phyloP scores from a whole-genome alignment of 2,797 vertebrate genomes.

The Picus viridis region DNA sequence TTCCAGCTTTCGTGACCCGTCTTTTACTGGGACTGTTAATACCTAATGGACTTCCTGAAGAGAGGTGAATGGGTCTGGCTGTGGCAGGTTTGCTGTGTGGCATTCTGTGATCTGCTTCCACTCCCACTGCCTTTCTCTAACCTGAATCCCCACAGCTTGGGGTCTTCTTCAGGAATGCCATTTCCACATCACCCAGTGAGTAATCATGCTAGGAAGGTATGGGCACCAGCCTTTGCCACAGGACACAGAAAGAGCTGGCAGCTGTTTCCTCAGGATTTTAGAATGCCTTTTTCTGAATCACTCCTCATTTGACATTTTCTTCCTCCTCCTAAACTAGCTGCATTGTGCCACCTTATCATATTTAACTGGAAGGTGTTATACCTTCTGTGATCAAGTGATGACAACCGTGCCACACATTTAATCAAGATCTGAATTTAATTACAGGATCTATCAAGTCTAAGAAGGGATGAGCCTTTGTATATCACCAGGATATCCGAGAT shows the following conservation, averaged over 20 bases:
- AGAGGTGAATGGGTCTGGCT: neutral
- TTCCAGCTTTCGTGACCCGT: neutral
- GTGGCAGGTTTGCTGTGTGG: neutral
- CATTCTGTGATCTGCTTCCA: neutral
- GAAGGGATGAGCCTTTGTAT: conserved; percentile 48
- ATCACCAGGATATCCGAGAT: conserved; percentile 39
- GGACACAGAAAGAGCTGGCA: neutral
- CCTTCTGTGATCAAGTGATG: conserved; percentile 60
- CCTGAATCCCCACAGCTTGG: neutral
- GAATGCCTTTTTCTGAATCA: conserved; percentile 25
- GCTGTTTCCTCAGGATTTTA: neutral
- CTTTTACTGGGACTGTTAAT: neutral
- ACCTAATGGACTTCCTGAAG: neutral
- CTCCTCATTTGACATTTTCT: conserved; percentile 49
- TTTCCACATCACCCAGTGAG: neutral
- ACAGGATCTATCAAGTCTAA: conserved; percentile 52
- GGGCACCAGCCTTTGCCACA: neutral
- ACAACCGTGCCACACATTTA: conserved; percentile 41
- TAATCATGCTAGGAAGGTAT: neutral
- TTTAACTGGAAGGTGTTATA: conserved; percentile 57
- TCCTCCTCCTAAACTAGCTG: conserved; percentile 8
- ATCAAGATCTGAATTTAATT: conserved; percentile 65
- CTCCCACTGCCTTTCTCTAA: neutral
- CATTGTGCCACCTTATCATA: conserved; percentile 15
- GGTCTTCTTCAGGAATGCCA: neutral